Evolutionary conservation across 1,140 invertebrate genomes (phyloP).

Genomic region (Mamestra configurata): DNA sequence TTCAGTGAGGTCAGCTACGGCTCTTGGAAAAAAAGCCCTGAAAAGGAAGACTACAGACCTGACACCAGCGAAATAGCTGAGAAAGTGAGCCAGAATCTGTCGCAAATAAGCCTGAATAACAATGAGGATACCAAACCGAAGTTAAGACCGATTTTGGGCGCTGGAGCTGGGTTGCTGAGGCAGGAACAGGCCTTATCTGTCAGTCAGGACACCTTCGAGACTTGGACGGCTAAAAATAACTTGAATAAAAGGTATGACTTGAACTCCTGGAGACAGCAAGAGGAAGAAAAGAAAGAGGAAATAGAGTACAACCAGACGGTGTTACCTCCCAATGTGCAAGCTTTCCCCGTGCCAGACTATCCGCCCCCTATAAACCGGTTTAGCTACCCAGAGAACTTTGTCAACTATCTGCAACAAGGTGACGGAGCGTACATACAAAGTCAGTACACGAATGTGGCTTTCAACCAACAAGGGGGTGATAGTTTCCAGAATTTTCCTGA

Average conservation of each 20-base stretch:
- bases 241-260: conserved; percentile 79
- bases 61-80: conserved; percentile 55
- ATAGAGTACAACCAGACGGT: conserved; percentile 74
- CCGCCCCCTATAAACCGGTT: conserved; percentile 65
- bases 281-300: conserved; percentile 74
- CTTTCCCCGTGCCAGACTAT: conserved; percentile 69
- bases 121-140: conserved; percentile 79
- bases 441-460: conserved; percentile 65
- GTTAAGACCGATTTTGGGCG: conserved; percentile 80
- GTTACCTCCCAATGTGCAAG: conserved; percentile 62
- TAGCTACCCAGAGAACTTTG: conserved; percentile 73
- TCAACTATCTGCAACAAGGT: conserved; percentile 80
- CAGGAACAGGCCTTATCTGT: conserved; percentile 72
- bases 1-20: conserved; percentile 83
- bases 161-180: conserved; percentile 75
- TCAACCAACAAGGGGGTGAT: conserved; percentile 66
- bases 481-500: conserved; percentile 22
- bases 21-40: conserved; percentile 79
- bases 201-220: conserved; percentile 73
- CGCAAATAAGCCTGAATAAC: conserved; percentile 74
- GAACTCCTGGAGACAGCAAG: conserved; percentile 79
- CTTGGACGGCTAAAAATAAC: conserved; percentile 73
- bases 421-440: conserved; percentile 81
- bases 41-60: conserved; percentile 66
- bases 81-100: conserved; percentile 70